Base-by-base conservation (phyloP, 2,888 invertebrate genomes). In the Netelia inedita region DNA sequence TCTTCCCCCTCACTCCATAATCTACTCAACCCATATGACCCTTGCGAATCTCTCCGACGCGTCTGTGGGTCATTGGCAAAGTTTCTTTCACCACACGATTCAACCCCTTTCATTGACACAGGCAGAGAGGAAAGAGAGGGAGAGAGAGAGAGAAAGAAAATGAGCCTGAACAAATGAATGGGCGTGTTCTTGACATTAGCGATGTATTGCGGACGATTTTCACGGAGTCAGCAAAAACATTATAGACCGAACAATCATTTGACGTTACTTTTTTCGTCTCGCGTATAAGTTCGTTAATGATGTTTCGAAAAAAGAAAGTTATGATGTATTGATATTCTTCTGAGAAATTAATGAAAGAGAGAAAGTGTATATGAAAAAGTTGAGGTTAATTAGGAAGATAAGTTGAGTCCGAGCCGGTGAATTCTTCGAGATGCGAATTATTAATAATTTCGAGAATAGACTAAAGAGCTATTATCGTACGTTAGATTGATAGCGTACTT, bases 31-130 rank as follows among this genome's bases (percentile, higher is more conserved):
- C 75, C 66, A 59, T 66, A 76, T 72, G 76, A 76, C 76, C 80
- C 73, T 68, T 61, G 78, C 68, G 78, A 84, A 78, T 79, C 76
- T 81, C 74, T 59, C 69, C 35, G 53, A 16, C 63, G 61, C 69
- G 73, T 82, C 82, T 78, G 74, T 82, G 74, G 85, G 74, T 79
- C 85, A 85, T 82, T 82, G 71, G 59, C 53, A 72, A 85, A 85
- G 71, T 85, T 85, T 78, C 65, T 57, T 68, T 35, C 50, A 23
- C 65, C 50, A 35, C 69, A 57, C 65, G 19, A 63, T 81, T 65
- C 43, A 21, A 74, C 65, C 66, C 57, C 53, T 75, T 82, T 72
- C 59, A 74, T 71, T 59, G 21, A 75, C 75, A 81, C 16, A 23
- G 57, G 10, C 28, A 59, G 50, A 63, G 2, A 35, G 61, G 35